phyloP scores from a whole-genome alignment of 2,113 vertebrate species.

The Anseranas semipalmata region DNA sequence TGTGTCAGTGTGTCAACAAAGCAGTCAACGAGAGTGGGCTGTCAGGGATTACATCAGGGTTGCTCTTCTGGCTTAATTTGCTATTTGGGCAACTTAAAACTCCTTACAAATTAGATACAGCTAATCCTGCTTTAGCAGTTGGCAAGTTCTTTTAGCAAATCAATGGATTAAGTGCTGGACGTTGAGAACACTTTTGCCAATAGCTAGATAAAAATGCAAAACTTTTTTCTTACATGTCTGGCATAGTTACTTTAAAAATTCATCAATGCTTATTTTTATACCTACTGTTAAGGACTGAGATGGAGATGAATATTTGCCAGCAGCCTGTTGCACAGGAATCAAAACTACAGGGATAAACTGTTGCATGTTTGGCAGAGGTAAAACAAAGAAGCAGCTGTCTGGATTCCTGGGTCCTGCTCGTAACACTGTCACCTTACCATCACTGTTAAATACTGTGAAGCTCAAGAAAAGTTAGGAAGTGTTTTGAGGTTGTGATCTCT shows the following conservation, averaged over 20 bases:
- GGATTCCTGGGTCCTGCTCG: neutral
- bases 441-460: neutral
- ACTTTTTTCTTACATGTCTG: neutral
- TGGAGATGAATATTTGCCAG: neutral
- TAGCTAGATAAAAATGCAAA: neutral
- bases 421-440: fast-evolving
- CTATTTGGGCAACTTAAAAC: slow-evolving; percentile 16
- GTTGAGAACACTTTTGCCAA: neutral
- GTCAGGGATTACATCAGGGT: neutral
- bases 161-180: neutral
- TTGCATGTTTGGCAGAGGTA: neutral
- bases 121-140: slow-evolving; percentile 38
- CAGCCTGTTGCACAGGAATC: neutral
- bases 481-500: neutral
- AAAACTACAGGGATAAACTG: neutral
- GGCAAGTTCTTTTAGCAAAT: neutral
- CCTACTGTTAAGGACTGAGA: neutral
- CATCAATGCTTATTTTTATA: neutral
- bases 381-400: neutral
- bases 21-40: neutral
- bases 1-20: neutral
- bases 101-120: neutral
- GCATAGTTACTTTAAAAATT: neutral
- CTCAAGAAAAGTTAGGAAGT: neutral
- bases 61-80: neutral